Evolutionary conservation across 2,888 invertebrate genomes (phyloP).

Genomic region (Sisyra nigra): DNA sequence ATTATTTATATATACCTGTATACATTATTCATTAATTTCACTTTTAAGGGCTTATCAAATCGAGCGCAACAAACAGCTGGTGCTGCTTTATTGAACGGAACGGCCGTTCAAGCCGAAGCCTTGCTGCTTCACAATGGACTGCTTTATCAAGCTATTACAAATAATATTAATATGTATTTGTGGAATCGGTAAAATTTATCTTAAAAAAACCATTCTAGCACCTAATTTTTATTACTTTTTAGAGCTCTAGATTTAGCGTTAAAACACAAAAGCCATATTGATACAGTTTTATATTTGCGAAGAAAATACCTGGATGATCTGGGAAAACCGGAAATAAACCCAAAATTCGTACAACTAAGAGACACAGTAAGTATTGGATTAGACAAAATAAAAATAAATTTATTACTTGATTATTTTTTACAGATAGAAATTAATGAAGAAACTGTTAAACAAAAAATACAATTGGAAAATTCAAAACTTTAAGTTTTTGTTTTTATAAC

Average conservation of each 20-base stretch:
- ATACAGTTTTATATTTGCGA: constrained; percentile 52
- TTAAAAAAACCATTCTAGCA: neutral
- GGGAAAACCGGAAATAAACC: constrained; percentile 37
- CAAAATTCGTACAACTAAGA: constrained; percentile 31
- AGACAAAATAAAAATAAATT: neutral
- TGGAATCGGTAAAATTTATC: constrained; percentile 44
- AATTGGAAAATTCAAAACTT: constrained; percentile 22
- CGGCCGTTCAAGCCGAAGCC: constrained; percentile 51
- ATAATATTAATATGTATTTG: constrained; percentile 51
- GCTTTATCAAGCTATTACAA: constrained; percentile 51
- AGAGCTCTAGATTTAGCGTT: constrained; percentile 60
- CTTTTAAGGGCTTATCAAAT: constrained; percentile 29
- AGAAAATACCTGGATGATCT: constrained; percentile 42
- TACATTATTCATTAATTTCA: too few relatives aligned
- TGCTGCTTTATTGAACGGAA: constrained; percentile 49
- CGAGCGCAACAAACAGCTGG: constrained; percentile 45
- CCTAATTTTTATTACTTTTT: constrained; percentile 12
- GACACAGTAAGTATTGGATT: constrained; percentile 24
- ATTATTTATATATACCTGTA: too few relatives aligned
- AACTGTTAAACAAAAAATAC: constrained; percentile 29
- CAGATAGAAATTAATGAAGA: constrained; percentile 30
- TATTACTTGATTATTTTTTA: constrained; percentile 13
- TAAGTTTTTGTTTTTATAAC: neutral
- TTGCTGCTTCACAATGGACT: constrained; percentile 50
- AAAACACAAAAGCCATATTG: constrained; percentile 54